Evolutionary conservation across 1,140 invertebrate genomes (phyloP).

Genomic region (Drosophila erecta): DNA sequence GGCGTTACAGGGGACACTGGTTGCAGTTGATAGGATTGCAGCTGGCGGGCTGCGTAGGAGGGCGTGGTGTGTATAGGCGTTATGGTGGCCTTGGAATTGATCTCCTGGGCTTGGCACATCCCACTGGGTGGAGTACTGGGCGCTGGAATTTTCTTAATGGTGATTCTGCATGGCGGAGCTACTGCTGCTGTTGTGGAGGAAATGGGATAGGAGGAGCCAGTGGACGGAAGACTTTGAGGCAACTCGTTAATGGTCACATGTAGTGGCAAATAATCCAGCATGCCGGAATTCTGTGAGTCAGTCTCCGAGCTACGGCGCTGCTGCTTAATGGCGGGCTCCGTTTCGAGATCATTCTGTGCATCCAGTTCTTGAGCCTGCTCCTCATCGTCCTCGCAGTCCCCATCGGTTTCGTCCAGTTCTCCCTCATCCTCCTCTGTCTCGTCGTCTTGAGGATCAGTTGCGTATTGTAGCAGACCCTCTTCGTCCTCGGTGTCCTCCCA

Average conservation of each 20-base stretch:
- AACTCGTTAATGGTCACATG: constrained; percentile 72
- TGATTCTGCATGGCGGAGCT: constrained; percentile 61
- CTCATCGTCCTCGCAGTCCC: constrained; percentile 20
- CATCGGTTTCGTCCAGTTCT: constrained; percentile 19
- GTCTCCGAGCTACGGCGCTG: constrained; percentile 59
- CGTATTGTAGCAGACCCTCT: constrained; percentile 47
- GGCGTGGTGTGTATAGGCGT: constrained; percentile 57
- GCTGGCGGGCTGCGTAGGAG: constrained; percentile 31
- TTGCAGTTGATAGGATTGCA: constrained; percentile 58
- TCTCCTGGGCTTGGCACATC: constrained; percentile 39
- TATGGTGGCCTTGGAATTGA: constrained; percentile 68
- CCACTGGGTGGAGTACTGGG: constrained; percentile 20
- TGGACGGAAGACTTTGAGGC: constrained; percentile 25
- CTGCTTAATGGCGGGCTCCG: constrained; percentile 47
- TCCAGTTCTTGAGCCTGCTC: constrained; percentile 8
- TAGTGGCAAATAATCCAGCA: constrained; percentile 64
- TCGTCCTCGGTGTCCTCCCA: constrained; percentile 72
- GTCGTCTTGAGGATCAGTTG: constrained; percentile 15
- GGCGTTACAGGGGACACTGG: constrained; percentile 32
- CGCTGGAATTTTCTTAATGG: constrained; percentile 66
- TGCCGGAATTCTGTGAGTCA: constrained; percentile 69
- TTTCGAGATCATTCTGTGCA: constrained; percentile 20
- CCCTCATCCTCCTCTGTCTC: constrained; percentile 39
- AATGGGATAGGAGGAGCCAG: constrained; percentile 15
- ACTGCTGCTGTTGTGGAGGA: constrained; percentile 20